These are phyloP conservation scores for Paradisaea rubra DNA, from an alignment of 2,113 vertebrate genomes.

Conservation along the genomic window DNA sequence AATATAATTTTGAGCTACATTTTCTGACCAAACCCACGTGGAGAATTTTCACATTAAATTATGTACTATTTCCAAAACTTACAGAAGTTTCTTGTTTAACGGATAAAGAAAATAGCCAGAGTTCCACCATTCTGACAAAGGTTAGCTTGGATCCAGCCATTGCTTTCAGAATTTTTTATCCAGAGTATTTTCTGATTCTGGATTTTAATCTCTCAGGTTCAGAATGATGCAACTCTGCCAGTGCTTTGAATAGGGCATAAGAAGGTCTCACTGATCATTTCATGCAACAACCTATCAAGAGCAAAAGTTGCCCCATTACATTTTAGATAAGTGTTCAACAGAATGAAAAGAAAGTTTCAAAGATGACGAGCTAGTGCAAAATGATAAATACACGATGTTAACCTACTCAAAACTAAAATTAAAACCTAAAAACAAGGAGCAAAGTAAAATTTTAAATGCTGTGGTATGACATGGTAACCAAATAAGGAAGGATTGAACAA, in stretches of 20 bases:
- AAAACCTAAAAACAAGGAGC: neutral
- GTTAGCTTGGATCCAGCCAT: neutral
- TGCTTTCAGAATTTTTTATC: neutral
- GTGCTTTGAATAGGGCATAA: neutral
- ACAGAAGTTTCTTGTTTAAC: neutral
- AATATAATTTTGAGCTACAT: neutral
- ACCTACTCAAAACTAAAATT: neutral
- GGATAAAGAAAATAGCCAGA: neutral
- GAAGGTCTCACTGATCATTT: neutral
- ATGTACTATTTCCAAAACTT: neutral
- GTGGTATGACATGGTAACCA: neutral
- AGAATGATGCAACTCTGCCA: neutral
- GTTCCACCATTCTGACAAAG: neutral
- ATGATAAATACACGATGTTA: neutral
- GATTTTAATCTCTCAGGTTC: neutral
- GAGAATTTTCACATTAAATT: neutral
- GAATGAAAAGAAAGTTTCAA: neutral
- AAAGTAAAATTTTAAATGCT: neutral
- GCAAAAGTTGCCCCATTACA: neutral
- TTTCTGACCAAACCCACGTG: neutral
- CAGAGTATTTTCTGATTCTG: neutral
- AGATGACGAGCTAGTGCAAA: neutral
- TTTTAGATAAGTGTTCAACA: neutral
- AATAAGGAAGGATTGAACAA: neutral
- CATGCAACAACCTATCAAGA: neutral